Conservation (phyloP, 1,140 invertebrate genomes). For the Pogonognathellus flavescens region DNA sequence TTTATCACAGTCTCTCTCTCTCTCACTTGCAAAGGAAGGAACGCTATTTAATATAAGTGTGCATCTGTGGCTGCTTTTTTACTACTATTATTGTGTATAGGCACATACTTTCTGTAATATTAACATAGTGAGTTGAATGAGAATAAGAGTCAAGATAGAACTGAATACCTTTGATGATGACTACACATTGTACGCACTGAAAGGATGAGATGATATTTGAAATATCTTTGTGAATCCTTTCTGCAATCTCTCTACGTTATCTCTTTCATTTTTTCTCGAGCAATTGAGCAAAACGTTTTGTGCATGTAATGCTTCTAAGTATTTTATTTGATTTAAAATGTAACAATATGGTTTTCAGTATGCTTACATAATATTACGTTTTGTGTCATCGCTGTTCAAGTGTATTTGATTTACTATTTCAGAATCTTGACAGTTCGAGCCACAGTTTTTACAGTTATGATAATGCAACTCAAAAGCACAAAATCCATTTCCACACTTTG, state of each 20-base stretch:
- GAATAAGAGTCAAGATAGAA: not conserved
- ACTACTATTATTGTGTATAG: too few species aligned
- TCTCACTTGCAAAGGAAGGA: too few species aligned
- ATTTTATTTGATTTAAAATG: too few species aligned
- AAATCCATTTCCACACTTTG: too few species aligned
- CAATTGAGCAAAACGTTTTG: not conserved
- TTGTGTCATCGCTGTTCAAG: too few species aligned
- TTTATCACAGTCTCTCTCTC: slow-evolving; percentile 12
- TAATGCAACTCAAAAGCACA: too few species aligned
- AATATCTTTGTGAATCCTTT: slow-evolving; percentile 38
- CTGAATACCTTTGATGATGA: not conserved
- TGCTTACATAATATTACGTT: too few species aligned
- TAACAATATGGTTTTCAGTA: too few species aligned
- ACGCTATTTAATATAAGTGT: not conserved
- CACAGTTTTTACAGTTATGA: too few species aligned
- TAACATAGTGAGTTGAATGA: not conserved
- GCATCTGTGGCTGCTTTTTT: not conserved
- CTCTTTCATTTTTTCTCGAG: not conserved
- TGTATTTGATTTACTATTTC: too few species aligned
- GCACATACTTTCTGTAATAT: not conserved
- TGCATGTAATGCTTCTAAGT: too few species aligned
- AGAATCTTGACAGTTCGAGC: too few species aligned
- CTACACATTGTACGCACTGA: not conserved
- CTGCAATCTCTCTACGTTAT: not conserved
- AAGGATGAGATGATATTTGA: not conserved